Base-by-base conservation (phyloP, 2,797 vertebrate genomes). In the Siniperca obscura region DNA sequence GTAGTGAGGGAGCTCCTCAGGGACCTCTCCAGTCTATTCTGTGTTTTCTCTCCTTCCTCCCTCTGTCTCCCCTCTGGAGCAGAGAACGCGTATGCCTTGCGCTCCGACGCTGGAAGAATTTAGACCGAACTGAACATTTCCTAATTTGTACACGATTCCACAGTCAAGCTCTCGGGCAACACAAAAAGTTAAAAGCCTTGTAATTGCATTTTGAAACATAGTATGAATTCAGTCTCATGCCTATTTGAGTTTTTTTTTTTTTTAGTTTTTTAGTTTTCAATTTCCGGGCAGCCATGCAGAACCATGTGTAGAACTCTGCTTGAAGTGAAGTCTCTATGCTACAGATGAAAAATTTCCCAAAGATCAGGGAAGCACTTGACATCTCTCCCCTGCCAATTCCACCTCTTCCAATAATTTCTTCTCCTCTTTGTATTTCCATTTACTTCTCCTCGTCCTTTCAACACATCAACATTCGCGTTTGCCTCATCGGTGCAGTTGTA, bases 151-250 rank as follows among this genome's bases (percentile, higher is more conserved):
- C 30, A n/a, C n/a, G 70, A 89, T 64, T 81, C 81, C 77, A 60
- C 73, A 76, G 76, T 72, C 46, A 2, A 34, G 84, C 59, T 55
- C 57, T 68, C 52, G 19, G 25, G 44, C 70, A 57, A 81, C 61
- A 44, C 72, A 77, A 83, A 75, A 5, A 8, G 71, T 87, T 85
- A 81, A 88, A 88, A 64, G 65, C 62, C 19, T 81, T 86, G 76
- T 81, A 86, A 83, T 84, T 91, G 85, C 70, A 52, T 91, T 88
- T 88, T 75, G 60, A 88, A 88, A 84, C 46, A 46, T 75, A 25
- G 60, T 74, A 60, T 57, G 60, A 87, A 76, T 90, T 81, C 70
- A 36, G 56, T 80, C 60, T 84, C 57, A 46, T 59, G 50, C 38
- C 52, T 80, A 30, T 69, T 75, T 50, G 22, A 64, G 14, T 17